Evolutionary conservation across 2,888 invertebrate genomes (phyloP).

Genomic region (Teinopalpus imperialis): DNA sequence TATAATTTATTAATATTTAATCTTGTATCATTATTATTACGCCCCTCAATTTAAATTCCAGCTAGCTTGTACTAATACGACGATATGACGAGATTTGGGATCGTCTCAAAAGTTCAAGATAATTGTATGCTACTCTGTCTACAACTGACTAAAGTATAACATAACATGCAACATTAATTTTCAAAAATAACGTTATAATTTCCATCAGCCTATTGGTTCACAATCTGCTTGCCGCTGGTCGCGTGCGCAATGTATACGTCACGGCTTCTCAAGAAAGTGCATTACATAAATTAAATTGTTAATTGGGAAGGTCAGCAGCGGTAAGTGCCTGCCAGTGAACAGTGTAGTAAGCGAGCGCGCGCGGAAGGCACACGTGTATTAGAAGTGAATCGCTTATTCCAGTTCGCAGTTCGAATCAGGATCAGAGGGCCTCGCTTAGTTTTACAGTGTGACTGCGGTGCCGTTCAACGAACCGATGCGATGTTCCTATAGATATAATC

Average conservation of each 20-base stretch:
- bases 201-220: no score
- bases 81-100: no score
- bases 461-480: slow-evolving; percentile 30
- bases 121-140: no score
- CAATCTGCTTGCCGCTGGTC: slow-evolving; percentile 26
- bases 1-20: no score
- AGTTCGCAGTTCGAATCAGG: slow-evolving; percentile 52
- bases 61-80: no score
- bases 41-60: no score
- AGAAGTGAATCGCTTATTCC: slow-evolving; percentile 71
- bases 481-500: slow-evolving; percentile 20
- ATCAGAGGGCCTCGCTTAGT: slow-evolving; percentile 70
- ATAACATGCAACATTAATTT: no score
- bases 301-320: slow-evolving; percentile 76
- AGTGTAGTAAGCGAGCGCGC: slow-evolving; percentile 71
- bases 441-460: slow-evolving; percentile 55
- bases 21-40: no score
- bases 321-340: slow-evolving; percentile 44
- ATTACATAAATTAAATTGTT: slow-evolving; percentile 76
- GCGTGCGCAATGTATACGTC: slow-evolving; percentile 53
- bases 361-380: slow-evolving; percentile 76
- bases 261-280: slow-evolving; percentile 68
- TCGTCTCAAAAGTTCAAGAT: no score
- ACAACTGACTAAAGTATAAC: no score
- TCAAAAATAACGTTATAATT: no score